Evolutionary conservation across 2,888 invertebrate species (phyloP).

Genomic region (Coleophora deauratella): DNA sequence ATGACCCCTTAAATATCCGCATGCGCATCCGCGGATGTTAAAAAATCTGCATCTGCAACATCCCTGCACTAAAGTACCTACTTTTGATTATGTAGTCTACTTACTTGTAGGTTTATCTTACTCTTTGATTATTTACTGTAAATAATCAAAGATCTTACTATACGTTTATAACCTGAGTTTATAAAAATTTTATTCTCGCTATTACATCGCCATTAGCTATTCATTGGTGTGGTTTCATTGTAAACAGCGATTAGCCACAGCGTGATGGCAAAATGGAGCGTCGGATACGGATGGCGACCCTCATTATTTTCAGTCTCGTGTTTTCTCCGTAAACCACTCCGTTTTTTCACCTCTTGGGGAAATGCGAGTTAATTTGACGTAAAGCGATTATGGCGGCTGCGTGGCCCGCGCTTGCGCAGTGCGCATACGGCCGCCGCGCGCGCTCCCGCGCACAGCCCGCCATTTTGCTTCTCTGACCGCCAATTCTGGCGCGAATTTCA

Average conservation of each 20-base stretch:
- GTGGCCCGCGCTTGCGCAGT: slow-evolving; percentile 40
- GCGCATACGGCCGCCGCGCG: slow-evolving; percentile 37
- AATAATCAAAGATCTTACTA: too few relatives aligned
- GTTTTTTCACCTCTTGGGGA: slow-evolving; percentile 62
- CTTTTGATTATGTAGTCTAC: too few relatives aligned
- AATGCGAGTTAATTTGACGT: slow-evolving; percentile 60
- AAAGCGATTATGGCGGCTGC: slow-evolving; percentile 44
- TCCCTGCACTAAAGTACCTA: too few relatives aligned
- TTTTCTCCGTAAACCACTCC: slow-evolving; percentile 58
- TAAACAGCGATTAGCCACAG: slow-evolving; percentile 5
- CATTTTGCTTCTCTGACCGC: slow-evolving; percentile 17
- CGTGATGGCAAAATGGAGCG: slow-evolving; percentile 21
- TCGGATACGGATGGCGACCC: slow-evolving; percentile 40
- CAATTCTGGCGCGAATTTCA: slow-evolving; percentile 24
- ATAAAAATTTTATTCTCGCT: background rate
- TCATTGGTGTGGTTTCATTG: background rate
- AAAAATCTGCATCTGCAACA: too few relatives aligned
- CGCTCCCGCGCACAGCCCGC: slow-evolving; percentile 34
- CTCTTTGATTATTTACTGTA: too few relatives aligned
- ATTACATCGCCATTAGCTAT: background rate
- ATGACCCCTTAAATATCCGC: too few relatives aligned
- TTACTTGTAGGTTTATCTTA: too few relatives aligned
- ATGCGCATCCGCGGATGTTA: too few relatives aligned
- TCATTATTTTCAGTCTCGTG: slow-evolving; percentile 53
- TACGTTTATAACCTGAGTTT: too few relatives aligned